A percentile compares a stretch with the other conserved stretches of the same genome.
Evolutionary conservation across 2,797 vertebrate genomes (phyloP).

Genomic region (Manis crassicaudata): DNA sequence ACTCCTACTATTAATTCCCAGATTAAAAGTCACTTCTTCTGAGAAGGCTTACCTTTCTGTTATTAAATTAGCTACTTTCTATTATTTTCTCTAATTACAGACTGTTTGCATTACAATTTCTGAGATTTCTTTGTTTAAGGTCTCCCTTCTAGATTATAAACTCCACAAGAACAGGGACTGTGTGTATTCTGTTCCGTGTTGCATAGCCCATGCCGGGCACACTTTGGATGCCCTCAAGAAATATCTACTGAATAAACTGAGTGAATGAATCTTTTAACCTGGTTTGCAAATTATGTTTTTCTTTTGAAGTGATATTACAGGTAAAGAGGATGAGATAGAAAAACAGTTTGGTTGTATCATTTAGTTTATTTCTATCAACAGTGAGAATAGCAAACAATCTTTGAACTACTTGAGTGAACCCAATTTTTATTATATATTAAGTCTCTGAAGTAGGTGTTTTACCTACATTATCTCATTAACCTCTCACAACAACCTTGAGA

Average conservation of each 20-base stretch:
- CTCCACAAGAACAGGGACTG: not conserved
- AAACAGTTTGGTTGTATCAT: not conserved
- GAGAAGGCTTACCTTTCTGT: not conserved
- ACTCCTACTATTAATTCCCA: not conserved
- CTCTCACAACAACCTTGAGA: not conserved
- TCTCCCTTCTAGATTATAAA: not conserved
- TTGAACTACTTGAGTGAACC: slow-evolving; percentile 15
- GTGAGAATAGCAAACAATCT: not conserved
- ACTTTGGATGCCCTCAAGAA: not conserved
- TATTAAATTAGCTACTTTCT: slow-evolving; percentile 23
- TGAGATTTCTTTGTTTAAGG: not conserved
- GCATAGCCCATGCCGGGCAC: not conserved
- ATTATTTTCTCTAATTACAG: not conserved
- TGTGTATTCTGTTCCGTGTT: not conserved
- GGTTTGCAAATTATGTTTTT: slow-evolving; percentile 31
- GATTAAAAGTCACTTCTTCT: slow-evolving; percentile 22
- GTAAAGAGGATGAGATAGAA: not conserved
- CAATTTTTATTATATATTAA: not conserved
- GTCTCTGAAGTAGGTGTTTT: not conserved
- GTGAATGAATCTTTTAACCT: slow-evolving; percentile 40
- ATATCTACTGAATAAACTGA: slow-evolving; percentile 1
- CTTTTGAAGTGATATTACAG: slow-evolving; percentile 21
- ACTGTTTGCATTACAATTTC: not conserved
- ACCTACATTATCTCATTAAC: not conserved
- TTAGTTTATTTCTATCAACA: not conserved